Base-by-base conservation (phyloP, 2,797 vertebrate species). In the Peromyscus aztecus region DNA sequence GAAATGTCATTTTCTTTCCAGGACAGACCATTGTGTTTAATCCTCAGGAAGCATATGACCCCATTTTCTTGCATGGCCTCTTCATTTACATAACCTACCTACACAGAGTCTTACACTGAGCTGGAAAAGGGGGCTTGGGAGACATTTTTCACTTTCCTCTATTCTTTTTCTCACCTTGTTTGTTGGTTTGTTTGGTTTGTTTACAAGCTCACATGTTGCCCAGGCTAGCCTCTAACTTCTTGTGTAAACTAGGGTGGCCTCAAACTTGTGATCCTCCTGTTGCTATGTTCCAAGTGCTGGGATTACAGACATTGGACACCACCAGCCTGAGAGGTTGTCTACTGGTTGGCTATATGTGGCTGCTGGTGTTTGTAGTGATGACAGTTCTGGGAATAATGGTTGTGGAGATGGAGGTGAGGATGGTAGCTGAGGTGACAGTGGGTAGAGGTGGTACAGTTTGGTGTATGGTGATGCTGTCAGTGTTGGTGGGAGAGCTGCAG, bases 1-100 rank as follows among this genome's bases (percentile, higher is more conserved):
- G 65, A 82, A 96, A 73, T 92, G 59, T 81, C n/a, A 9, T 91
- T 75, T 91, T 95, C 89, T 89, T 86, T 67, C 71, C 27, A 43
- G 46, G 2, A 52, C 43, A 1, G 59, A 4, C n/a, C 16, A 61
- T 49, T 29, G 40, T 37, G 46, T n/a, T 65, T 23, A 85, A 37
- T 21, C 40, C 55, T 31, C 16, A 9, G 40, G 27, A 96, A 82
- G 57, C 59, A 11, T 75, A 11, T 12, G 34, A 83, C 40, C 76
- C 37, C 67, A 4, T 49, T 84, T 46, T 71, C 84, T 40, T 29
- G 19, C 14, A 1, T 3, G 6, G 52, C 37, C 29, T 57, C 61
- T 43, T 95, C 71, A 90, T 92, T 90, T 89, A 27, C 11, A 67
- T 77, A 91, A 85, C 40, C n/a, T 65, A 65, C 63, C 37, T 67